A percentile compares a stretch with the other conserved stretches of the same genome.
These are phyloP conservation scores for Alcedo quadribrachys DNA, from an alignment of 2,797 vertebrate species.

Conservation along the genomic window DNA sequence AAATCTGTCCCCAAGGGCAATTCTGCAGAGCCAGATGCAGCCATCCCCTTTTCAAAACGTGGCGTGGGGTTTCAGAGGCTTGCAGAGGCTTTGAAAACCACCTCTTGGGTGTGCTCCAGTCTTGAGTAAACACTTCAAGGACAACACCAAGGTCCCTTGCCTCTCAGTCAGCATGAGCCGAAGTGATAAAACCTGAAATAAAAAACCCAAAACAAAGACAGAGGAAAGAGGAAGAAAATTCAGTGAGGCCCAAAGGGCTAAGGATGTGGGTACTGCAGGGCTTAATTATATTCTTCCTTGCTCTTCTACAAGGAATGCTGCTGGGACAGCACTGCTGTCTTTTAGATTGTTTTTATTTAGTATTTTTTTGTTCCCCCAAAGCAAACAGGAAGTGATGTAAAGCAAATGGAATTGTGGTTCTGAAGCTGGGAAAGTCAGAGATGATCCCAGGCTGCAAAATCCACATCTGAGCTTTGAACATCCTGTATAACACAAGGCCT, in stretches of 20 bases:
- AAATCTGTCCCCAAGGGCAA: neutral
- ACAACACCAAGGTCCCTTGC: neutral
- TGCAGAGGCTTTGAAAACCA: neutral
- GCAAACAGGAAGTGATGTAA: slow-evolving; percentile 1
- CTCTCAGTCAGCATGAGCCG: neutral
- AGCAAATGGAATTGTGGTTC: neutral
- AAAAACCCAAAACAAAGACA: slow-evolving; percentile 15
- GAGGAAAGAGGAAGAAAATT: slow-evolving; percentile 6
- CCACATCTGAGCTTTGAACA: neutral
- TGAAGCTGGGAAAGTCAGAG: neutral
- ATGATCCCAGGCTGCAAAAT: slow-evolving; percentile 2
- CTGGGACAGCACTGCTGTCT: neutral
- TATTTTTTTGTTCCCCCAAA: slow-evolving; percentile 2
- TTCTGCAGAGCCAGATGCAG: neutral
- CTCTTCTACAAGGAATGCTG: neutral
- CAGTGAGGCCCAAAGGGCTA: slow-evolving; percentile 5
- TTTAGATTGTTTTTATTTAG: neutral
- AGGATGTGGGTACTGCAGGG: slow-evolving; percentile 46
- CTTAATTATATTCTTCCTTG: slow-evolving; percentile 33
- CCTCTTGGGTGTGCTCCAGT: neutral
- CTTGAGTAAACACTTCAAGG: slow-evolving; percentile 6
- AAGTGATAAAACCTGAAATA: slow-evolving; percentile 32
- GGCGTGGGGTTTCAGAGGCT: neutral
- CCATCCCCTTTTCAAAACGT: neutral
- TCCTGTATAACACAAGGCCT: neutral